A percentile compares a stretch with the other conserved stretches of the same genome.
These are phyloP conservation scores for Parapsyche elsis DNA, from an alignment of 1,140 invertebrate species.

Conservation along the genomic window DNA sequence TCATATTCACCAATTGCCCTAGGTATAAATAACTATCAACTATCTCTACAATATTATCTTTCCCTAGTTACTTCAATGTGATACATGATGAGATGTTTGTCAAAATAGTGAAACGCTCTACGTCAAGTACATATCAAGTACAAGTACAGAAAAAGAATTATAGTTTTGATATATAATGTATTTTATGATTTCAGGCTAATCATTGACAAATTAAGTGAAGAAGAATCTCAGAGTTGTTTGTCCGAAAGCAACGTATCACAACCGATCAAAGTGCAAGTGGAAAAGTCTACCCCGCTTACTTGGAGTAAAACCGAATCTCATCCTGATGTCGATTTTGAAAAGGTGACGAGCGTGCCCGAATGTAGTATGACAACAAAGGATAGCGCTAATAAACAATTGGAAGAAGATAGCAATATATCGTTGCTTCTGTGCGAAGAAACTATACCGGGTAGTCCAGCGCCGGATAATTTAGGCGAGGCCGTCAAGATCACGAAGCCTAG, in stretches of 20 bases:
- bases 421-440: slow-evolving; percentile 88
- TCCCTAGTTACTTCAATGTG: no score
- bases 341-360: slow-evolving; percentile 34
- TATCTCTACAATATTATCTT: no score
- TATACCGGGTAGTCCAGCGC: slow-evolving; percentile 86
- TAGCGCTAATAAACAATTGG: slow-evolving; percentile 50
- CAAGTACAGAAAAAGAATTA: no score
- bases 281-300: slow-evolving; percentile 62
- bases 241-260: slow-evolving; percentile 46
- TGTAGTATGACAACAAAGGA: slow-evolving; percentile 22
- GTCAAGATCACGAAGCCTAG: slow-evolving; percentile 62
- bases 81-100: no score
- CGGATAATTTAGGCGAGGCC: slow-evolving; percentile 66
- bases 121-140: no score
- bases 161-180: no score
- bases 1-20: no score
- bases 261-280: slow-evolving; percentile 59
- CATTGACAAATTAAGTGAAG: slow-evolving; percentile 65
- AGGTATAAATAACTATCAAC: no score
- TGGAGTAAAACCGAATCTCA: slow-evolving; percentile 65
- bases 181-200: slow-evolving; percentile 59
- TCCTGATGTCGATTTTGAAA: slow-evolving; percentile 51
- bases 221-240: slow-evolving; percentile 58
- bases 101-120: no score
- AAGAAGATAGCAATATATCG: slow-evolving; percentile 68